Conservation (phyloP, 2,797 vertebrate species). For the Varecia variegata region DNA sequence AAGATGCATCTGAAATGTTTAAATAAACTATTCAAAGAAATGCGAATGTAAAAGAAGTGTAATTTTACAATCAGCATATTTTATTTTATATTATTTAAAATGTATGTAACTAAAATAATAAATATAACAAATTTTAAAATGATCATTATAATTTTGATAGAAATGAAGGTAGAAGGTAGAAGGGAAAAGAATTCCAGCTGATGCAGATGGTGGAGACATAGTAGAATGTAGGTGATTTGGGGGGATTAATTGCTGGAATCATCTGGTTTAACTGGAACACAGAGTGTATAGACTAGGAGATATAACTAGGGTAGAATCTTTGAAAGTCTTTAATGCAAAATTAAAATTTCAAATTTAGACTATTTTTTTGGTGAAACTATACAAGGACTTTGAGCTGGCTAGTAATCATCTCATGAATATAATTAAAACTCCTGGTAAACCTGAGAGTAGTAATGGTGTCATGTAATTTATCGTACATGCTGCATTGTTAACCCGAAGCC, state of each 20-base stretch:
- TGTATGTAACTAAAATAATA: not conserved
- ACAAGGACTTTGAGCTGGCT: not conserved
- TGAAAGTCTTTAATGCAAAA: not conserved
- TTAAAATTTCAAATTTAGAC: not conserved
- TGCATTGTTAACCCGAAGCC: not conserved
- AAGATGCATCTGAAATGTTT: not conserved
- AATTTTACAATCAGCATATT: not conserved
- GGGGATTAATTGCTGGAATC: not conserved
- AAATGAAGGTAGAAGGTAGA: not conserved
- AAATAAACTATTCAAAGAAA: not conserved
- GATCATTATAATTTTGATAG: not conserved
- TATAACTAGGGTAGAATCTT: not conserved
- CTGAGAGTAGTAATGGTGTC: not conserved
- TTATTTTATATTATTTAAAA: not conserved
- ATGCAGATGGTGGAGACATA: not conserved
- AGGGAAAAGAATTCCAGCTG: not conserved
- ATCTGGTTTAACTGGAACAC: not conserved
- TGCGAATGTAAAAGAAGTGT: not conserved
- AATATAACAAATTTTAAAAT: not conserved
- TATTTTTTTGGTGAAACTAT: not conserved
- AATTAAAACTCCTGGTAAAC: not conserved
- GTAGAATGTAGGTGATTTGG: not conserved
- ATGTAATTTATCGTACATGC: not conserved
- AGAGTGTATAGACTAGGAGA: not conserved
- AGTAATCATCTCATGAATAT: not conserved